Evolutionary conservation across 2,888 invertebrate genomes (phyloP).

Genomic region (Melanophora roralis): DNA sequence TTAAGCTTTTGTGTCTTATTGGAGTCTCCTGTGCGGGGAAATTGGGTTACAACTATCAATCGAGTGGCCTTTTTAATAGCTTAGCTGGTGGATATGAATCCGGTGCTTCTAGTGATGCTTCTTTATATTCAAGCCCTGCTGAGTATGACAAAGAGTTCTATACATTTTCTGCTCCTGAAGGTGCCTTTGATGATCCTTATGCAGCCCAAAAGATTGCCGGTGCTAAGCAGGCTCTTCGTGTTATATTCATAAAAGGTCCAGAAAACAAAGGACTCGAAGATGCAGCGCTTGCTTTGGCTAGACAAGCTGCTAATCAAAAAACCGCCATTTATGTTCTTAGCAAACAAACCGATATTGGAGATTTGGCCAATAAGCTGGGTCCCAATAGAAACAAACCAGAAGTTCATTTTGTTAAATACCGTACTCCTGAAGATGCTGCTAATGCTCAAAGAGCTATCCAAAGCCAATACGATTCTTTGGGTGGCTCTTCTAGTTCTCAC

Average conservation of each 20-base stretch:
- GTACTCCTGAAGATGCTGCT: conserved; percentile 73
- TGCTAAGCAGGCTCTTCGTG: conserved; percentile 73
- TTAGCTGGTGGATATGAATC: conserved; percentile 33
- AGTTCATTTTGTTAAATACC: conserved; percentile 75
- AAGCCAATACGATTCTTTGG: conserved; percentile 70
- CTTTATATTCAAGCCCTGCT: background rate
- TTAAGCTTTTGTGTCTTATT: conserved; percentile 63
- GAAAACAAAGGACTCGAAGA: conserved; percentile 70
- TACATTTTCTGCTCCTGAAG: conserved; percentile 73
- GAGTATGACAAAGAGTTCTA: conserved; percentile 74
- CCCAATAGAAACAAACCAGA: conserved; percentile 68
- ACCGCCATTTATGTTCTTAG: conserved; percentile 71
- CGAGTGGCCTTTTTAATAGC: conserved; percentile 66
- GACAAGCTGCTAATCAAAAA: conserved; percentile 70
- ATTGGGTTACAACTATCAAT: conserved; percentile 70
- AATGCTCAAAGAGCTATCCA: conserved; percentile 73
- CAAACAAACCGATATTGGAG: conserved; percentile 67
- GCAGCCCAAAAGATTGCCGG: conserved; percentile 65
- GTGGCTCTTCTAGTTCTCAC: conserved; percentile 66
- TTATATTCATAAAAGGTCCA: conserved; percentile 70
- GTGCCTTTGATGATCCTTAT: conserved; percentile 69
- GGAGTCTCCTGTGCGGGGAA: conserved; percentile 70
- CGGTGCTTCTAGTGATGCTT: background rate
- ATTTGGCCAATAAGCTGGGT: conserved; percentile 70
- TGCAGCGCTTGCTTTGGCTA: conserved; percentile 71